These are phyloP conservation scores for Thaumetopoea pityocampa DNA, from an alignment of 1,140 invertebrate genomes.

Conservation along the genomic window DNA sequence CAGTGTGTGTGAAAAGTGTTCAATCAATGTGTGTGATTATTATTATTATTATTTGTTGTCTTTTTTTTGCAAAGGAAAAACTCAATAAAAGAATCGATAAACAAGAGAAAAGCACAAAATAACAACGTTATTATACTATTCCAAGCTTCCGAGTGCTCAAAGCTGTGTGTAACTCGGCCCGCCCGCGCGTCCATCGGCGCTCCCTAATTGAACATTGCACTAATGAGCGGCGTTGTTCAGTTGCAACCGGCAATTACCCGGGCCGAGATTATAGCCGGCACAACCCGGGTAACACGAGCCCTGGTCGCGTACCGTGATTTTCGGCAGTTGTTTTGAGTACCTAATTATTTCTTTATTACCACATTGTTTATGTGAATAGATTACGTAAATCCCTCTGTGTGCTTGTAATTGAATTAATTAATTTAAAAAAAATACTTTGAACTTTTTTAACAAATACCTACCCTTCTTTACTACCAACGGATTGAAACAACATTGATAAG, in stretches of 20 bases:
- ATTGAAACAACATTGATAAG: too few species aligned
- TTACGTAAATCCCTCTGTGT: neutral
- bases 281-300: conserved; percentile 48
- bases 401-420: conserved; percentile 7
- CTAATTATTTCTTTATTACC: conserved; percentile 37
- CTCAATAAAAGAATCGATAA: conserved; percentile 11
- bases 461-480: too few species aligned
- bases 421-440: neutral
- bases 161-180: conserved; percentile 22
- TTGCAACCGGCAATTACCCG: conserved; percentile 62
- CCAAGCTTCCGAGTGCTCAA: conserved; percentile 16
- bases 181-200: conserved; percentile 26
- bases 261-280: conserved; percentile 60
- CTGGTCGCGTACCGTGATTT: conserved; percentile 34
- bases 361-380: conserved; percentile 10
- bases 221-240: conserved; percentile 62
- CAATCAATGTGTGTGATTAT: too few species aligned
- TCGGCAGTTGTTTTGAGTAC: conserved; percentile 29
- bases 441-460: too few species aligned
- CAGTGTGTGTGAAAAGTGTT: too few species aligned
- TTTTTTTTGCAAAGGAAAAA: conserved; percentile 5
- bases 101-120: conserved; percentile 9
- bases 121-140: conserved; percentile 18
- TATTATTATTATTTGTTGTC: too few species aligned
- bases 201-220: conserved; percentile 54